Evolutionary conservation across 2,888 invertebrate genomes (phyloP), one percentile per base, ranked within the genome.

Genomic region (Drosophila conformis): DNA sequence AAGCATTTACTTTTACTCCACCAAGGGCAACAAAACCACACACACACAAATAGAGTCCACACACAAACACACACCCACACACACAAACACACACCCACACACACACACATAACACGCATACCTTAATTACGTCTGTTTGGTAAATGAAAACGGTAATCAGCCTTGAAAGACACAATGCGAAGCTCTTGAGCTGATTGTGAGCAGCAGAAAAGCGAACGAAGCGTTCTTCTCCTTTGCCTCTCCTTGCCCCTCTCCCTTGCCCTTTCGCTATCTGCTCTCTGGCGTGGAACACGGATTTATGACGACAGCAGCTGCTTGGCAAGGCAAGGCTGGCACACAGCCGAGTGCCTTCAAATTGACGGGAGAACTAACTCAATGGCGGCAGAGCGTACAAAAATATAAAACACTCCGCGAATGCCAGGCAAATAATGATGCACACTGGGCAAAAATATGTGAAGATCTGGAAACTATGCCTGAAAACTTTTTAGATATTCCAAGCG

Each of bases 121-220:
- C 88, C 88, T 86, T 86, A 86, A 86, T 86, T 86, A 90, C 83
- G 88, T 88, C 87, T 90, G 85, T 90, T 86, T 86, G 86, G 87
- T 80, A 90, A 90, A 88, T 86, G 90, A 83, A 90, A 86, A 83
- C 90, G 85, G 88, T 86, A 86, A 86, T 90, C 85, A 86, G 85
- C 75, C 90, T 88, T 89, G 90, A 85, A 85, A 85, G 86, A 87
- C 80, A 85, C 85, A 85, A 89, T 85, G 73, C 77, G 65, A 67
- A 63, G 58, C 77, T 73, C 71, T 71, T 69, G 64, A 77, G 65
- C 69, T 80, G 70, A 79, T 74, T 73, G 81, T 80, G 81, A 61
- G 80, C 56, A 59, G 72, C 56, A 79, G 63, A 52, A 73, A 54
- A 58, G 60, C 67, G 35, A 42, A 38, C 57, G 51, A 62, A 57